phyloP scores from a whole-genome alignment of 2,888 invertebrate genomes.

The Meteorus colon region DNA sequence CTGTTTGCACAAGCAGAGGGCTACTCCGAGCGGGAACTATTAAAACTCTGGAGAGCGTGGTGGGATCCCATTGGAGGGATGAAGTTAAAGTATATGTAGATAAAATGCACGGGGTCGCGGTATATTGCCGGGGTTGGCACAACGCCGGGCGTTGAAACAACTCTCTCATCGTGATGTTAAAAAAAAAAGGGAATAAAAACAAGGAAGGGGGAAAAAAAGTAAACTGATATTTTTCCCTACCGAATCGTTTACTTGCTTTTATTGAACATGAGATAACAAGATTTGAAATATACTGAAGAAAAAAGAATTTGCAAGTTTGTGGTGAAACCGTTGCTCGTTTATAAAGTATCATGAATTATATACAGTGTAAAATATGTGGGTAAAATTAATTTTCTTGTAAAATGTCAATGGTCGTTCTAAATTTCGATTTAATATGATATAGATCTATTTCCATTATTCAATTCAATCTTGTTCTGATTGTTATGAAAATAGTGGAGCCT shows the following conservation, averaged over 20 bases:
- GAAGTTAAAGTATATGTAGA: conserved; percentile 44
- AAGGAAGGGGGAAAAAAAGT: neutral
- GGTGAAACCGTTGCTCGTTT: too few relatives aligned
- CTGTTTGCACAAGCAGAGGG: conserved; percentile 33
- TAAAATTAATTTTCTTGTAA: too few relatives aligned
- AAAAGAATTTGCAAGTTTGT: neutral
- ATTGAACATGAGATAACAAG: neutral
- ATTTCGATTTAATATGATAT: too few relatives aligned
- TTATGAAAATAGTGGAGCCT: too few relatives aligned
- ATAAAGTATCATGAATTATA: too few relatives aligned
- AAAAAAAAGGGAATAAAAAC: neutral
- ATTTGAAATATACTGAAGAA: neutral
- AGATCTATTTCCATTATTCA: too few relatives aligned
- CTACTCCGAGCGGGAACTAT: conserved; percentile 45
- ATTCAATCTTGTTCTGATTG: too few relatives aligned
- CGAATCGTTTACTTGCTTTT: neutral
- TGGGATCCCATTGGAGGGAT: conserved; percentile 37
- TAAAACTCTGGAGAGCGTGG: conserved; percentile 48
- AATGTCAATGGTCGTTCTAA: too few relatives aligned
- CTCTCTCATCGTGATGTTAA: conserved; percentile 13
- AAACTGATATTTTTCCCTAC: neutral
- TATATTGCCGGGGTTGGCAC: conserved; percentile 35
- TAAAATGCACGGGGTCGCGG: conserved; percentile 32
- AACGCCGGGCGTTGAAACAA: conserved; percentile 34
- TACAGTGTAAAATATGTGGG: too few relatives aligned